Evolutionary conservation across 2,113 vertebrate genomes (phyloP).

Genomic region (Tenrec ecaudatus): DNA sequence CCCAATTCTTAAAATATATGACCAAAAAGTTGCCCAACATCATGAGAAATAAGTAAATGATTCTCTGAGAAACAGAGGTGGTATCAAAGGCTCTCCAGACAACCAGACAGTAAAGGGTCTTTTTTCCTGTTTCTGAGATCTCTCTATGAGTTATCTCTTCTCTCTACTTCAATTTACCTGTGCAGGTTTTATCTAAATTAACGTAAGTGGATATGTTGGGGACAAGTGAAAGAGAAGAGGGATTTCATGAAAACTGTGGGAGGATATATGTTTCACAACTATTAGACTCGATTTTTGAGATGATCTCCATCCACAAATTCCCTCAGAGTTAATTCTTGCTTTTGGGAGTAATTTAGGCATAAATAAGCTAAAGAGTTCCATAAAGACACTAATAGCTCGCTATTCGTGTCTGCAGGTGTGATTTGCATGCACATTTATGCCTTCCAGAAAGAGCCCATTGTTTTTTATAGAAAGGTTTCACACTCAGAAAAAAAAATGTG

Average conservation of each 20-base stretch:
- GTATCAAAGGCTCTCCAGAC: not conserved
- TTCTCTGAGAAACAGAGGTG: not conserved
- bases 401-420: not conserved
- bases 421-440: conserved; percentile 52
- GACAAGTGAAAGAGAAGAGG: not conserved
- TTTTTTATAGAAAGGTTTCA: conserved; percentile 53
- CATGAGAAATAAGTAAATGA: not conserved
- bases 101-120: not conserved
- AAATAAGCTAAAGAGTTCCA: conserved; percentile 19
- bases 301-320: not conserved
- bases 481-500: conserved; percentile 54
- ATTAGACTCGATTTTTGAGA: conserved; percentile 2
- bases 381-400: conserved; percentile 8
- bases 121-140: conserved; percentile 51
- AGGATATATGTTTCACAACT: not conserved
- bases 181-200: conserved; percentile 58
- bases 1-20: not conserved
- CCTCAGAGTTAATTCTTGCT: not conserved
- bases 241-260: not conserved
- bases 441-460: not conserved
- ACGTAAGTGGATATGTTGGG: not conserved
- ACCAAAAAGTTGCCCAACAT: not conserved
- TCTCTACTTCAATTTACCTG: conserved; percentile 38
- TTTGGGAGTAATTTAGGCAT: conserved; percentile 21
- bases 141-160: not conserved